Base-by-base conservation (phyloP, 2,797 vertebrate species). In the Arnoldichthys spilopterus region DNA sequence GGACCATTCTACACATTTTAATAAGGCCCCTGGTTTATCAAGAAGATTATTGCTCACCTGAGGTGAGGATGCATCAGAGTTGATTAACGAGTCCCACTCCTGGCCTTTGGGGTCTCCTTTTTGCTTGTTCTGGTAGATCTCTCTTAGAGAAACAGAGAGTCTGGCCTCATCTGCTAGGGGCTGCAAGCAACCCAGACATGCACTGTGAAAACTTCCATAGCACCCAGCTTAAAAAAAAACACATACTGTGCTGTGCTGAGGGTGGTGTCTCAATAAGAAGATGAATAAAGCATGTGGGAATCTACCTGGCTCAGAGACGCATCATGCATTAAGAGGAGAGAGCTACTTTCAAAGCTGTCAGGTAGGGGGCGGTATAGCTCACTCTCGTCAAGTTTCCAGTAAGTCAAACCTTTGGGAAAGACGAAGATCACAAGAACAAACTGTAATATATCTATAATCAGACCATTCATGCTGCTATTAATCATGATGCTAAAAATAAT, bases 381-480 rank as follows among this genome's bases (percentile, higher is more conserved):
- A 56, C 87, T 94, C 85, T 97, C 97, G 53, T 96, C 94, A 84
- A 95, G 86, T 47, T 93, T 96, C 98, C 97, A 98, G 62, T 97
- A 96, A 0, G 95, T 96, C 77, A 97, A 90, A 37, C 96, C 98
- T 98, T 24, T 40, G 34, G 72, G 30, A 75, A 26, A 30, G 16
- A 18, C 2, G 2, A 62, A 6, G 24, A 58, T 49, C 28, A 67
- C 8, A 63, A 71, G 45, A 68, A 51, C 9, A 20, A 22, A 1
- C 26, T 30, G 4, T 28, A 30, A 59, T 59, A 24, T 6, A 30
- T 26, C 4, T 30, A 30, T 6, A 59, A 58, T 1, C 20, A 3
- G 20, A 24, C 2, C 1, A 24, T 56, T 24, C 0, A 24, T 24
- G n/a, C 53, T 22, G 22, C 5, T 28, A 6, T 20, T 53, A n/a